Conservation (phyloP, 2,113 vertebrate genomes). For the Equus przewalskii region DNA sequence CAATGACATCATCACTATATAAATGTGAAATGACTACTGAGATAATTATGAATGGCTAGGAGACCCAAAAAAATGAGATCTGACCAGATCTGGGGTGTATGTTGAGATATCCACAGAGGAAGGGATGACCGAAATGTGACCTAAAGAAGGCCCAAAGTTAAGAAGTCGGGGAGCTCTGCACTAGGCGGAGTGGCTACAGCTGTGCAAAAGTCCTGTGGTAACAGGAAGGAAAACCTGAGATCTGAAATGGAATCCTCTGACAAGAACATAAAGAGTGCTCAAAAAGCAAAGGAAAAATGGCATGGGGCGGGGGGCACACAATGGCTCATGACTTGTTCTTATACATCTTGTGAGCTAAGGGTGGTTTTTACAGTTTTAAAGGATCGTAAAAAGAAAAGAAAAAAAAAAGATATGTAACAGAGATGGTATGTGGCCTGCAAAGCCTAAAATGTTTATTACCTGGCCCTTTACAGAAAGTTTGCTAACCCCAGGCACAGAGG, state of each 20-base stretch:
- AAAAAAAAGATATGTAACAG: neutral
- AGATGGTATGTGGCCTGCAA: neutral
- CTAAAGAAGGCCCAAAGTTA: neutral
- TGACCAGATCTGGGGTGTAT: neutral
- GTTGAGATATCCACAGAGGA: neutral
- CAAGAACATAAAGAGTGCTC: neutral
- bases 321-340: neutral
- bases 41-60: neutral
- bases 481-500: neutral
- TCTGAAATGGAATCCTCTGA: neutral
- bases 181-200: neutral
- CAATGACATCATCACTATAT: neutral
- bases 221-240: too few relatives aligned
- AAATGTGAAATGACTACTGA: neutral
- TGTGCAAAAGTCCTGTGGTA: neutral
- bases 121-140: neutral
- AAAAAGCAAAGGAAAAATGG: neutral
- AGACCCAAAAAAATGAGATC: neutral
- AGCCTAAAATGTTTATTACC: neutral
- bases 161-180: too few relatives aligned
- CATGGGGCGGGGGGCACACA: too few relatives aligned
- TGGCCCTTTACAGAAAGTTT: neutral
- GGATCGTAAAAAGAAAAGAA: neutral
- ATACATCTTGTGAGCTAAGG: neutral
- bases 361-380: neutral